A percentile compares a stretch with the other conserved stretches of the same genome.
phyloP scores from a whole-genome alignment of 2,113 vertebrate species.

The Electrona antarctica region DNA sequence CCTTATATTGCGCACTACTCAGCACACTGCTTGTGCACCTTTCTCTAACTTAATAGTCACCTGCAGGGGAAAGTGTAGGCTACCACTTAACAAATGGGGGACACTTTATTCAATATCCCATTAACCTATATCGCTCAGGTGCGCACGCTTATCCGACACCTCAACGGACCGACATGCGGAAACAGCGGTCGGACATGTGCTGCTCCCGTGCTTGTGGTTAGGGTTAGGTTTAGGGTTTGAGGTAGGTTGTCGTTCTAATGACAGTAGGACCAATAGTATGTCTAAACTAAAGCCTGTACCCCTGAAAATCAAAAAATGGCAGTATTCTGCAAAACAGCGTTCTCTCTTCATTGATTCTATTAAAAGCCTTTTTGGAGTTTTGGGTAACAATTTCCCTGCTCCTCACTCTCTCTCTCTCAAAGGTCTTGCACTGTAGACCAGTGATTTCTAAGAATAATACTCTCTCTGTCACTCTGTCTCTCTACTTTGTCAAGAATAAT shows the following conservation, averaged over 20 bases:
- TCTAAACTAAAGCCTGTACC: too few relatives aligned
- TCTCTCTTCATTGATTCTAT: constrained; percentile 80
- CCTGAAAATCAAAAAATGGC: constrained; percentile 73
- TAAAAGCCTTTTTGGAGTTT: constrained; percentile 81
- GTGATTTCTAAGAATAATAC: constrained; percentile 55
- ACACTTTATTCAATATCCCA: constrained; percentile 71
- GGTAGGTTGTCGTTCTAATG: too few relatives aligned
- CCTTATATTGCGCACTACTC: too few relatives aligned
- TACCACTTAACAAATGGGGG: constrained; percentile 69
- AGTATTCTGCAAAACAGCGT: constrained; percentile 69
- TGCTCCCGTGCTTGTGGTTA: too few relatives aligned
- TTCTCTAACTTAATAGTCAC: constrained; percentile 56
- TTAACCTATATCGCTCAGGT: constrained; percentile 71
- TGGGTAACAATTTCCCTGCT: constrained; percentile 69
- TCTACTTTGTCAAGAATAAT: constrained; percentile 48
- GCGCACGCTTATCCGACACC: constrained; percentile 3
- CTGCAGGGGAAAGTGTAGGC: constrained; percentile 47
- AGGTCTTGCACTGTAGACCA: constrained; percentile 58
- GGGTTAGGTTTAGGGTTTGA: too few relatives aligned
- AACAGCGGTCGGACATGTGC: too few relatives aligned
- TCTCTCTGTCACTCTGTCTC: too few relatives aligned
- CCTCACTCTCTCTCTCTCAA: constrained; percentile 51
- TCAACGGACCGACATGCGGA: too few relatives aligned
- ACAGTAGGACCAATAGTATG: too few relatives aligned
- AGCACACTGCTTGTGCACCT: constrained; percentile 18